A percentile compares a stretch with the other conserved stretches of the same genome.
phyloP scores from a whole-genome alignment of 2,888 invertebrate genomes.

The Volucella zonaria region DNA sequence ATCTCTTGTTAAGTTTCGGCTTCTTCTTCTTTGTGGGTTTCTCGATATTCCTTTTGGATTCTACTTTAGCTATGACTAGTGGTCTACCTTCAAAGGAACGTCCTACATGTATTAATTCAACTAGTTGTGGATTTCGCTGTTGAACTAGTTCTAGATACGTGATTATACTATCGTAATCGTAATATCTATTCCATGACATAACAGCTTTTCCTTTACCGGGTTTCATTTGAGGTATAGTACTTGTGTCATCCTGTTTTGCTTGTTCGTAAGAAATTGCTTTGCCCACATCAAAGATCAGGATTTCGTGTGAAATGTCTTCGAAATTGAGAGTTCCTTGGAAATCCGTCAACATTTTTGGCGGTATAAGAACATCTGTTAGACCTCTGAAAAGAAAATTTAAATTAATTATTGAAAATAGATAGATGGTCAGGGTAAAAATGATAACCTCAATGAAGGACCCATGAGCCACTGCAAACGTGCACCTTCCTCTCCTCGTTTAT shows the following conservation, averaged over 20 bases:
- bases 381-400: constrained; percentile 77
- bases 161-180: constrained; percentile 88
- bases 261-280: constrained; percentile 88
- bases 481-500: constrained; percentile 83
- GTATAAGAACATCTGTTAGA: constrained; percentile 88
- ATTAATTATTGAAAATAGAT: neutral
- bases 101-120: constrained; percentile 88
- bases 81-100: constrained; percentile 89
- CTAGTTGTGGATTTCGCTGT: constrained; percentile 85
- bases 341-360: constrained; percentile 85
- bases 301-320: constrained; percentile 86
- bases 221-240: constrained; percentile 16
- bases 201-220: constrained; percentile 83
- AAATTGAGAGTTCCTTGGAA: constrained; percentile 84
- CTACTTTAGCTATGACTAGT: constrained; percentile 88
- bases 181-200: constrained; percentile 88
- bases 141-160: constrained; percentile 88
- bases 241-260: constrained; percentile 63
- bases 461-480: constrained; percentile 85
- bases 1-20: constrained; percentile 81
- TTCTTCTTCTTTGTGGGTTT: constrained; percentile 78
- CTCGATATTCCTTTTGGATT: constrained; percentile 80
- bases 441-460: constrained; percentile 83
- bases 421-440: neutral
- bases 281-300: constrained; percentile 89